Base-by-base conservation (phyloP, 1,140 invertebrate genomes). In the Tribolium madens region DNA sequence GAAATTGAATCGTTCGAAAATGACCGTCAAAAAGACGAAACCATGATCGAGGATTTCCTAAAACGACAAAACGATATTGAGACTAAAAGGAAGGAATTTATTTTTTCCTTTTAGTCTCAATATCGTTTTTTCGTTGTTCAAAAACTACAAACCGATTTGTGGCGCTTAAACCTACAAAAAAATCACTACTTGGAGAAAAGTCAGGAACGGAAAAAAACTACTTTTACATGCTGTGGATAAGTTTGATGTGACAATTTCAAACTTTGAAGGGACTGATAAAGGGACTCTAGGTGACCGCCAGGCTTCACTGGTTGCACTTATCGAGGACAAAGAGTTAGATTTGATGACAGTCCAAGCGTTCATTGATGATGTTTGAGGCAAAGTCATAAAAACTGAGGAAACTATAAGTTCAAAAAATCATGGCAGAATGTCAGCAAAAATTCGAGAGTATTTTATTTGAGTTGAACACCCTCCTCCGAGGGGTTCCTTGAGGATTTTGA, bases 291-390 rank as follows among this genome's bases (percentile, higher is more conserved):
- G 17, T 68, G 4, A 33, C 3, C 21, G 21, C 10, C 21, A 78
- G 26, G 36, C 73, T 33, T 2, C 7, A 6, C 70, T 73, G 14
- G 42, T 68, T 33, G 12, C 48, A 7, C 31, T 80, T 1, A 18
- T 53, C 7, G 75, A 77, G 48, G 64, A 82, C 15, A 82, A 84
- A 47, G 86, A 87, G 46, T 73, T 72, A n/a, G 82, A 84, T 12
- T 87, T 90, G 75, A 84, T 83, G 33, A 48, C 80, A 1, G 75
- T 87, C 10, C 89, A 90, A 81, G 75, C 78, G 0, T 80, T 85
- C 75, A 88, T 90, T 53, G 87, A 89, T 83, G 79, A 83, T 42
- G 68, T 85, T 3, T 83, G 88, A 1, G 87, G 86, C 33, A 84
- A 86, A 12, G 72, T 86, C 2, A 86, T 85, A 3, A 86, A 86